Percentiles rank a stretch among this genome's conserved stretches.
Evolutionary conservation across 2,113 vertebrate species (phyloP).

Genomic region (Bungarus multicinctus): DNA sequence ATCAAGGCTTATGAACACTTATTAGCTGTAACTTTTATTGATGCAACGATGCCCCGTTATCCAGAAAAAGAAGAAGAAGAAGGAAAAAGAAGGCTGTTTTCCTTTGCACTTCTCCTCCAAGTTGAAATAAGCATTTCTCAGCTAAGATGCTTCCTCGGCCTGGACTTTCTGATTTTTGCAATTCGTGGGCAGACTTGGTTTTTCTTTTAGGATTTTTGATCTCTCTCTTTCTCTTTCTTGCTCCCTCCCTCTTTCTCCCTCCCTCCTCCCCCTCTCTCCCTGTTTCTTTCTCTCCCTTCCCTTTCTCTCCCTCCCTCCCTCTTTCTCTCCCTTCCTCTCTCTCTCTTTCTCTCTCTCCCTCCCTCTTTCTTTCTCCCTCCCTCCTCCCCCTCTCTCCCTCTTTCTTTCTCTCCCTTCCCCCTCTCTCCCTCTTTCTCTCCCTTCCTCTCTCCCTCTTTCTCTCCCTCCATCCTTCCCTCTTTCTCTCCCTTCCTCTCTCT

Average conservation of each 20-base stretch:
- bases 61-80: neutral
- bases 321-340: no score
- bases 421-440: rapidly evolving
- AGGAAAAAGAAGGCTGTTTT: neutral
- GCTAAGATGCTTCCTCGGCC: neutral
- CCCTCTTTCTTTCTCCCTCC: rapidly evolving
- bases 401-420: no score
- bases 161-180: neutral
- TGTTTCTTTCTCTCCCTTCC: no score
- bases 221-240: no score
- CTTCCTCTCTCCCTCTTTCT: no score
- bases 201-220: neutral
- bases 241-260: no score
- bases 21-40: neutral
- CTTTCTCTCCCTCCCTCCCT: no score
- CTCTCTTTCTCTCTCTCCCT: no score
- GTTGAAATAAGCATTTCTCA: neutral
- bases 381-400: no score
- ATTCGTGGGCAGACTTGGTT: neutral
- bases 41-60: neutral
- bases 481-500: no score
- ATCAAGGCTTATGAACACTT: neutral
- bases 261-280: no score
- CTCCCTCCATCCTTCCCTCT: rapidly evolving
- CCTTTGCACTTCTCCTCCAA: neutral